A percentile compares a stretch with the other conserved stretches of the same genome.
Conservation (phyloP, 1,140 invertebrate species). For the Luehdorfia chinensis region DNA sequence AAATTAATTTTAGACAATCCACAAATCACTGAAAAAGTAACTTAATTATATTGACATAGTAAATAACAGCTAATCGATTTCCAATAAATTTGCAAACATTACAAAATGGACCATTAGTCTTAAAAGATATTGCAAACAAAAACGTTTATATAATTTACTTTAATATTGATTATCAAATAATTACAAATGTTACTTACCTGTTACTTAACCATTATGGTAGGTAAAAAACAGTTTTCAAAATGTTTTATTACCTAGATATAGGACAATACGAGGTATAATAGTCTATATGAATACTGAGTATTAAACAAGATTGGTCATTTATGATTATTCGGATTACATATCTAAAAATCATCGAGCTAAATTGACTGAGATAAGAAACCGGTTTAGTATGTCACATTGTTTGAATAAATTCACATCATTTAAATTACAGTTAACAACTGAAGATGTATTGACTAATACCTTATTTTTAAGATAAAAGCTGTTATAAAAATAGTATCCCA, state of each 20-base stretch:
- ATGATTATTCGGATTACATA: neutral
- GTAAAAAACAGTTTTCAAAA: conserved; percentile 16
- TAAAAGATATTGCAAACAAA: conserved; percentile 1
- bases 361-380: too few relatives aligned
- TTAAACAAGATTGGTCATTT: conserved; percentile 6
- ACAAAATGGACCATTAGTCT: conserved; percentile 5
- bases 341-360: too few relatives aligned
- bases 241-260: neutral
- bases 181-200: conserved; percentile 11
- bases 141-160: neutral
- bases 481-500: too few relatives aligned
- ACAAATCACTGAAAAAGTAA: too few relatives aligned
- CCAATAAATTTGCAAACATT: neutral
- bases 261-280: conserved; percentile 11
- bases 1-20: too few relatives aligned
- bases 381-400: too few relatives aligned
- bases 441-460: too few relatives aligned
- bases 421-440: too few relatives aligned
- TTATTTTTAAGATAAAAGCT: too few relatives aligned
- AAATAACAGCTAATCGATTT: too few relatives aligned
- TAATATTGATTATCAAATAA: conserved; percentile 12
- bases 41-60: too few relatives aligned
- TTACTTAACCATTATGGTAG: neutral
- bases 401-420: too few relatives aligned
- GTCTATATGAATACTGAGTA: conserved; percentile 1